A percentile compares a stretch with the other conserved stretches of the same genome.
Conservation (phyloP, 1,140 invertebrate genomes). For the Eulimnadia texana region DNA sequence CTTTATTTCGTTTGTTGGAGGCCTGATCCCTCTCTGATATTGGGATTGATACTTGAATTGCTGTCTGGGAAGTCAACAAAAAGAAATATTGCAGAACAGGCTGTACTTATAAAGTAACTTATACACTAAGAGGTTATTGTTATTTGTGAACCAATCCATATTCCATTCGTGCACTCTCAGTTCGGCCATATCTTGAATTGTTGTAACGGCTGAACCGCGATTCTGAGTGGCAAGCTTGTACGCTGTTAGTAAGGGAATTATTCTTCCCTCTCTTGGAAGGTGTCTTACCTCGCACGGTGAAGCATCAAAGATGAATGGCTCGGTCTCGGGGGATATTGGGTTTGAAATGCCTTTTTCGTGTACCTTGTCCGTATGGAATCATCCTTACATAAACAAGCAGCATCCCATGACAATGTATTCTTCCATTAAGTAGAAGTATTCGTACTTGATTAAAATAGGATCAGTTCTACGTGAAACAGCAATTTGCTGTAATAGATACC, state of each 20-base stretch:
- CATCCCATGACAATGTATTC: neutral
- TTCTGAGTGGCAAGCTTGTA: neutral
- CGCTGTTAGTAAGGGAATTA: neutral
- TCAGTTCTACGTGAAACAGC: neutral
- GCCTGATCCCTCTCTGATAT: neutral
- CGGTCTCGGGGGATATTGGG: neutral
- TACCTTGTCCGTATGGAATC: neutral
- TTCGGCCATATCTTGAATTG: no score
- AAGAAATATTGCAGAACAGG: no score
- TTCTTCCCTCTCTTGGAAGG: neutral
- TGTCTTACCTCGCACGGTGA: neutral
- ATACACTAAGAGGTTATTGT: no score
- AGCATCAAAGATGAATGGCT: neutral
- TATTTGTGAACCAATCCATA: no score
- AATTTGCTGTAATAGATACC: neutral
- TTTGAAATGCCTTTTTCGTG: neutral
- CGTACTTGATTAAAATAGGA: neutral
- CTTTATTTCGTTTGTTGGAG: neutral
- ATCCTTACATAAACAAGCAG: no score
- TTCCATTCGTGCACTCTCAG: no score
- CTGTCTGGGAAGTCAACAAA: no score
- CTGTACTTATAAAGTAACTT: no score
- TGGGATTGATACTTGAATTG: neutral
- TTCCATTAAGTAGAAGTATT: neutral
- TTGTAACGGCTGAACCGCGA: no score